These are phyloP conservation scores for Cheilosia soror DNA, from an alignment of 2,888 invertebrate genomes.

Conservation along the genomic window DNA sequence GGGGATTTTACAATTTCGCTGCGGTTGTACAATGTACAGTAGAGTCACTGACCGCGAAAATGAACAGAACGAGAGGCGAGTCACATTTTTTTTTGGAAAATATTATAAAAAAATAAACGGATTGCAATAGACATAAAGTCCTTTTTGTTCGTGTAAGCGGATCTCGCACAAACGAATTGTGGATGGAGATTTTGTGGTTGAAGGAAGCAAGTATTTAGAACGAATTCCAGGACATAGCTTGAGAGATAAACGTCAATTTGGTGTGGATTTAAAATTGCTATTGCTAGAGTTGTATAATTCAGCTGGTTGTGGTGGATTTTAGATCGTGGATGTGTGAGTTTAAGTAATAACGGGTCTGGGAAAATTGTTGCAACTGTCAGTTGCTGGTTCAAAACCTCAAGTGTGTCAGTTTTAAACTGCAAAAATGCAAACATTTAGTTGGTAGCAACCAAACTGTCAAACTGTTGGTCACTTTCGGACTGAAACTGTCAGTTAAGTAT, in stretches of 20 bases:
- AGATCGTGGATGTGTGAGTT: not conserved
- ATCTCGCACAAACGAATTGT: slow-evolving; percentile 20
- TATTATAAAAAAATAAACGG: slow-evolving; percentile 39
- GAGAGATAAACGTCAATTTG: slow-evolving; percentile 48
- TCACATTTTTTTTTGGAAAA: slow-evolving; percentile 31
- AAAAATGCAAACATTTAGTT: no score
- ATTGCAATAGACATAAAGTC: slow-evolving; percentile 30
- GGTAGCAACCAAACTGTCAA: no score
- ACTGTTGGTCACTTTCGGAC: no score
- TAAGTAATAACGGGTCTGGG: not conserved
- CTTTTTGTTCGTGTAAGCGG: slow-evolving; percentile 17
- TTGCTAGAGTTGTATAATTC: slow-evolving; percentile 8
- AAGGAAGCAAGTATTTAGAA: not conserved
- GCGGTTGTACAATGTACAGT: not conserved
- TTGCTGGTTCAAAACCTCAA: no score
- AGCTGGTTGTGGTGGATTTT: slow-evolving; percentile 30
- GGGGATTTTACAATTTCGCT: slow-evolving; percentile 16
- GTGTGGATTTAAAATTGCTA: slow-evolving; percentile 27
- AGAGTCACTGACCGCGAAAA: slow-evolving; percentile 17
- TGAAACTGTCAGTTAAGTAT: no score
- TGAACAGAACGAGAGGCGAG: slow-evolving; percentile 9
- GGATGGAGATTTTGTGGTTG: slow-evolving; percentile 14
- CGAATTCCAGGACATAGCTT: not conserved
- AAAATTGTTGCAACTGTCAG: not conserved
- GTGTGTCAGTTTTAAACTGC: no score